These are phyloP conservation scores for Xestia rhomboidea DNA, from an alignment of 2,888 invertebrate species.

Conservation along the genomic window DNA sequence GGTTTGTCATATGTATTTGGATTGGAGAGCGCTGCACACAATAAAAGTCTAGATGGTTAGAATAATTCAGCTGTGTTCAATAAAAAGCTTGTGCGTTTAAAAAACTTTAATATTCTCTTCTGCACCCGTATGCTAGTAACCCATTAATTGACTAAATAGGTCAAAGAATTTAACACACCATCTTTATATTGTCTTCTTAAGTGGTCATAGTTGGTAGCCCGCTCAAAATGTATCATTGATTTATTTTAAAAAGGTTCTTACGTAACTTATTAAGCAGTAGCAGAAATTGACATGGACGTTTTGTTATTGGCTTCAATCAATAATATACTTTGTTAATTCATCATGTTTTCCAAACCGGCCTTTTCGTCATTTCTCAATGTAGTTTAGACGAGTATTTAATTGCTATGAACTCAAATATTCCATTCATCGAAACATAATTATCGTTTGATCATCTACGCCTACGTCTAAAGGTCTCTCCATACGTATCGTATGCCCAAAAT, in stretches of 20 bases:
- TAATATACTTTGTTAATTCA: conserved; percentile 7
- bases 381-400: conserved; percentile 40
- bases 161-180: conserved; percentile 52
- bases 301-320: conserved; percentile 26
- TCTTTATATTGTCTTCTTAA: conserved; percentile 43
- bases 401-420: conserved; percentile 2
- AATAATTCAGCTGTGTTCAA: conserved; percentile 27
- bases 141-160: conserved; percentile 63
- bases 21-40: conserved; percentile 4
- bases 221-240: conserved; percentile 33
- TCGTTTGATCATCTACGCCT: conserved; percentile 1
- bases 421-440: conserved; percentile 27
- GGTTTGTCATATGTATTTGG: not conserved
- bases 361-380: not conserved
- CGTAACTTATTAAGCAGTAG: conserved; percentile 12
- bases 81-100: conserved; percentile 29
- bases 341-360: not conserved
- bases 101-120: conserved; percentile 22
- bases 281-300: conserved; percentile 21
- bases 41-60: conserved; percentile 4
- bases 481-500: conserved; percentile 19
- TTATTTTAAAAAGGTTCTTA: conserved; percentile 38
- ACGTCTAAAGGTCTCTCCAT: not conserved
- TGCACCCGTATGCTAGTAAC: conserved; percentile 52
- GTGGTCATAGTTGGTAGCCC: conserved; percentile 45